phyloP scores from a whole-genome alignment of 1,140 invertebrate genomes.

The Tetramorium parvispinum region DNA sequence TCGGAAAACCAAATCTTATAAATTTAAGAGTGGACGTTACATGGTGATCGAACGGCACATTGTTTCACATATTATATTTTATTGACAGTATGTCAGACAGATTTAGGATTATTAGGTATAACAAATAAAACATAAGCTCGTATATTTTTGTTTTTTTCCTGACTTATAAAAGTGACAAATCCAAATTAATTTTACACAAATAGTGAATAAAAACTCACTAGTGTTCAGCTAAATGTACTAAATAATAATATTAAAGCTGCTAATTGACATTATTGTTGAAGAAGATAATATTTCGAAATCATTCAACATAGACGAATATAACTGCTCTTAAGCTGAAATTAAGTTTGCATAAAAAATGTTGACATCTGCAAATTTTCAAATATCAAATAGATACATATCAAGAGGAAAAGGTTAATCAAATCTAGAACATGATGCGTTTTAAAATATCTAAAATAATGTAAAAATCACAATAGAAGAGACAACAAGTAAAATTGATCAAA shows the following conservation, averaged over 20 bases:
- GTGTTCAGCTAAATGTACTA: neutral
- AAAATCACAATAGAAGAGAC: neutral
- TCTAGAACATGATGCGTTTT: neutral
- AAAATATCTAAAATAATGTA: slow-evolving; percentile 5
- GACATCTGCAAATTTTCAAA: neutral
- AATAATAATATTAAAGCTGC: neutral
- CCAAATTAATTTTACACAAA: neutral
- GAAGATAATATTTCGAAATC: neutral
- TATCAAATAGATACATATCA: neutral
- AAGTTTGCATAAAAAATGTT: neutral
- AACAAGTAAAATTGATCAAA: neutral
- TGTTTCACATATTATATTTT: neutral
- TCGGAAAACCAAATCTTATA: neutral
- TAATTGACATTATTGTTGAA: neutral
- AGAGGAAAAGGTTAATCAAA: neutral
- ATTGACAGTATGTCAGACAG: neutral
- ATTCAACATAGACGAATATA: neutral
- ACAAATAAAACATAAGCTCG: neutral
- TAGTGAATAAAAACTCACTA: neutral
- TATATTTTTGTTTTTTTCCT: neutral
- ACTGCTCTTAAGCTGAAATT: neutral
- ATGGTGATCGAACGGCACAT: neutral
- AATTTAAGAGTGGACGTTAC: neutral
- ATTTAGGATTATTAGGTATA: neutral
- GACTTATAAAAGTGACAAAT: neutral